Base-by-base conservation (phyloP, 2,888 invertebrate genomes). In the Mythimna vitellina region DNA sequence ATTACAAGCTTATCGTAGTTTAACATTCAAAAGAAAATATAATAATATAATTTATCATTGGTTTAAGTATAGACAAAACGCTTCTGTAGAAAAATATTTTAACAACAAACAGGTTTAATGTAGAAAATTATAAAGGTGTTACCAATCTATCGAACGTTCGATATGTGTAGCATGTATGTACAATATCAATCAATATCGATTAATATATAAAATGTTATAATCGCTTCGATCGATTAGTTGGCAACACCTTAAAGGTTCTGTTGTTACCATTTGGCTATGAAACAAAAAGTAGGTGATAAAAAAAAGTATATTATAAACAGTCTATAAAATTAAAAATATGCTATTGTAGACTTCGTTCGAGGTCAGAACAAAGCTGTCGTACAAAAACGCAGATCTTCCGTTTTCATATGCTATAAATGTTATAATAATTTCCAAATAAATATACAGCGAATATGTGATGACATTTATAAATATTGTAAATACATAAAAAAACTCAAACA, bases 381-480 rank as follows among this genome's bases (percentile, higher is more conserved):
- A 25, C 10, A 56, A 42, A 60, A 74, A 68, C 46, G 51, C 42
- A 61, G 60, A 56, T 49, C 35, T 78, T 70, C 22, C 20, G 9
- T 25, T 54, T 58, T 32, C 20, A 42, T 60, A 22, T 60, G 14
- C 35, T n/a, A 32, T n/a, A 10, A 49, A n/a, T 51, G 25, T 57
- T 38, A 4, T 29, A 29, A 49, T 51, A 22, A 58, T 58, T 69
- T 80, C 42, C 42, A 51, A 49, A 53, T 61, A 56, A 65, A 62
- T 69, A 64, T 80, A 78, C 76, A 78, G 65, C 58, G 25, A 66
- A 38, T 9, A 60, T 58, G 69, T 80, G 78, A 78, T 76, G 78
- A 65, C 20, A 62, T 51, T 72, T 35, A 46, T 20, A 22, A 17
- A 64, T 68, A 61, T 69, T 65, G 56, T 65, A 57, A 56, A 67